Base-by-base conservation (phyloP, 1,140 invertebrate species). In the Ostrea edulis region DNA sequence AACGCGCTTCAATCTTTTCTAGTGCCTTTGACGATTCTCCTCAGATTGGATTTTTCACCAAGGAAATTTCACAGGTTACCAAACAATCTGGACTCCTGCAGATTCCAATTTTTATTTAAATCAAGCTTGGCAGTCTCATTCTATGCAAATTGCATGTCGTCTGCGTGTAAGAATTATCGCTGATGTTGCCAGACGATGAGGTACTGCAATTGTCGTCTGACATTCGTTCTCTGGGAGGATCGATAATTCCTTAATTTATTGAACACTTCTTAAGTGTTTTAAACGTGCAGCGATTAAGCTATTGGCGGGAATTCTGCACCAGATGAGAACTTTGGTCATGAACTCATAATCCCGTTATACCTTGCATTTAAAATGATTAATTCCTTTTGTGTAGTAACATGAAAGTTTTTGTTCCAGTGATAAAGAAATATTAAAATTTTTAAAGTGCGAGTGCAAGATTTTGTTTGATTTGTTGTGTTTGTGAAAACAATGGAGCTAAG, bases 391-490 rank as follows among this genome's bases (percentile, higher is more conserved):
- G 68, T 77, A 77, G 68, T 77, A 77, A 77, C 22, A 17, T 77
- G 68, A 77, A 25, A 77, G 68, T 77, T 77, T 77, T 77, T 77
- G 68, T 77, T 77, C 68, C 68, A 77, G 25, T 77, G 68, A 77
- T 77, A 77, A 77, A 77, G 68, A 77, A 14, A 77, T 77, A 25
- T 77, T 77, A 35, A 77, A 77, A 77, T 35, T 77, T 77, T 29
- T 29, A 77, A 35, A 77, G 29, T 29, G 4, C 25, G 68, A 35
- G 68, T 77, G 68, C 68, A 77, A 77, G 68, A 77, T 77, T 25
- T 77, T 77, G 68, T 77, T 77, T 35, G 29, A 25, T 77, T 77
- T 77, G 68, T 77, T 77, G 68, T 77, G 68, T 29, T 77, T 35
- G 68, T 77, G 68, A 77, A 77, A 14, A 77, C 68, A 29, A 22